Base-by-base conservation (phyloP, 2,888 invertebrate genomes). In the Rhaphigaster nebulosa region DNA sequence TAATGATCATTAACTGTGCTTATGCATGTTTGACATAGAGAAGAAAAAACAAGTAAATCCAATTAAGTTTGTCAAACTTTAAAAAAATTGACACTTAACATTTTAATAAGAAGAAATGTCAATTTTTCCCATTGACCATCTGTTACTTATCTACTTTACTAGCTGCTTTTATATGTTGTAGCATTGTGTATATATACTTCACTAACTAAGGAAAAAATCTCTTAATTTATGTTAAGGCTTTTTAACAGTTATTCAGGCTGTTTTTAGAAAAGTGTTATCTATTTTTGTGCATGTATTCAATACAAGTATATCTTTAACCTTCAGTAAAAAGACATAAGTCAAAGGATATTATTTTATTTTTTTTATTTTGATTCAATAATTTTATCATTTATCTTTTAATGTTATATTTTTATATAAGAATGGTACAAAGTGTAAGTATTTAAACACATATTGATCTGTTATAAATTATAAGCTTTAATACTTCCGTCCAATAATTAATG, bases 401-500 rank as follows among this genome's bases (percentile, higher is more conserved):
- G 41, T 23, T 80, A 80, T 80, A 65, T 84, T 45, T 84, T 45
- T 84, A 84, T 84, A 41, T 45, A 23, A 26, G 3, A 45, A 84
- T 84, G 18, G 45, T 84, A 84, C 84, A 84, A 84, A 84, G n/a
- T 2, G n/a, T 41, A 45, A 23, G 41, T 80, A 26, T 41, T 80
- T 80, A 13, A 45, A 20, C n/a, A 45, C 50, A 18, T 45, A 50
- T 45, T 84, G 84, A 26, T 50, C 84, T 50, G n/a, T 12, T 84
- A 20, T 76, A 20, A 76, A 20, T 10, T 3, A 6, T 84, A 15
- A 84, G 84, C 84, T 84, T 84, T 84, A 84, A 84, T n/a, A 84
- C 38, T 41, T 84, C 84, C 84, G 84, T 84, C 84, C 84, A 84
- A n/a, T 84, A 41, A 84, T n/a, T 41, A n/a, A 84, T 80, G 10